These are phyloP conservation scores for Nothobranchius furzeri DNA, from an alignment of 2,113 vertebrate species.

Conservation along the genomic window DNA sequence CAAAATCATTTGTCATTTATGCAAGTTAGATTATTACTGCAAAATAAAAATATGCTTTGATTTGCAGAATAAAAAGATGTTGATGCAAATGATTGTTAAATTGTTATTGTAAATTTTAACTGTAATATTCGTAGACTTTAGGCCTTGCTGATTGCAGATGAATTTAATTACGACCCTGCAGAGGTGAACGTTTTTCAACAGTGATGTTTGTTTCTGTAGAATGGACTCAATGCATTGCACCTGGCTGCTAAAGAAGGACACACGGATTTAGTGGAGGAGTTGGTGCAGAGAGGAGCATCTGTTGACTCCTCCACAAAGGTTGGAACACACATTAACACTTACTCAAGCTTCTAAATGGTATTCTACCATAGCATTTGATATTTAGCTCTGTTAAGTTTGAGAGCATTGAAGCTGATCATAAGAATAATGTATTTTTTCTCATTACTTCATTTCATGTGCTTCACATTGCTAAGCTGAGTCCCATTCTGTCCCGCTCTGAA, in stretches of 20 bases:
- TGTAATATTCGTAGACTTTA: neutral
- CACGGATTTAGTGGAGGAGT: slow-evolving; percentile 91
- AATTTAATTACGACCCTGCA: neutral
- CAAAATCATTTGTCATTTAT: neutral
- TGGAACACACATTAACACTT: neutral
- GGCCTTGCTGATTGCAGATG: neutral
- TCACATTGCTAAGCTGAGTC: too few species aligned
- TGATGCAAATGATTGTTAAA: neutral
- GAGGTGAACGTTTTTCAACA: neutral
- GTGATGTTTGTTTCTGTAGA: slow-evolving; percentile 74
- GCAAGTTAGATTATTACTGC: neutral
- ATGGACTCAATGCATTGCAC: slow-evolving; percentile 96
- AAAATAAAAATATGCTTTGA: too few species aligned
- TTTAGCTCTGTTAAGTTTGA: neutral
- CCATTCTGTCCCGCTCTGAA: too few species aligned
- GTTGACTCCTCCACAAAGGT: slow-evolving; percentile 98
- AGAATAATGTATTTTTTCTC: too few species aligned
- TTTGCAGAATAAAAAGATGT: neutral
- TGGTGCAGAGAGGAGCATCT: slow-evolving; percentile 90
- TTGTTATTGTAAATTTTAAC: neutral
- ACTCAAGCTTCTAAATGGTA: neutral
- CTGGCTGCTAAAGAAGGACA: slow-evolving; percentile 97
- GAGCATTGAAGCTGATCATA: too few species aligned
- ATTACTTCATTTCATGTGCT: too few species aligned
- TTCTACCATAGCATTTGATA: neutral